A percentile compares a stretch with the other conserved stretches of the same genome.
phyloP scores from a whole-genome alignment of 2,797 vertebrate species.

The Naso thynnoides region DNA sequence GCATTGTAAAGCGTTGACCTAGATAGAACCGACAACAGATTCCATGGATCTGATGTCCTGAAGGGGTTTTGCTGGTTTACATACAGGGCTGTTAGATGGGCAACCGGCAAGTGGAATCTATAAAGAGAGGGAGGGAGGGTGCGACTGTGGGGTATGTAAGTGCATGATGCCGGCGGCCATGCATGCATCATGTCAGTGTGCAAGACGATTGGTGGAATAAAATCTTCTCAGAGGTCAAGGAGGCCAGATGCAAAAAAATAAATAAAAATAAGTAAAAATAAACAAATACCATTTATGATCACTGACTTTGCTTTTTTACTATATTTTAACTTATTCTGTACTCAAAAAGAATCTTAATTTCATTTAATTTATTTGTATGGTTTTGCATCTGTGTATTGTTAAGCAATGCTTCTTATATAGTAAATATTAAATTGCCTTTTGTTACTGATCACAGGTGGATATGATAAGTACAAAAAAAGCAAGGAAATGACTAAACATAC shows the following conservation, averaged over 20 bases:
- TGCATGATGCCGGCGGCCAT: slow-evolving; percentile 58
- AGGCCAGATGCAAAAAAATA: slow-evolving; percentile 61
- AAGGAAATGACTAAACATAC: background rate
- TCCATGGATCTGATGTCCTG: slow-evolving; percentile 84
- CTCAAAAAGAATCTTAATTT: background rate
- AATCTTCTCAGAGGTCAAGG: slow-evolving; percentile 60
- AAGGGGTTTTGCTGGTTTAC: slow-evolving; percentile 85
- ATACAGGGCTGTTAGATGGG: slow-evolving; percentile 81
- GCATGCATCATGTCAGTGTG: slow-evolving; percentile 59
- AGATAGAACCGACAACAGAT: slow-evolving; percentile 85
- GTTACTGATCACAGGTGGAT: background rate
- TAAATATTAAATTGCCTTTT: slow-evolving; percentile 11
- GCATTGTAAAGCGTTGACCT: slow-evolving; percentile 87
- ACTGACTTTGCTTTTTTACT: slow-evolving; percentile 23
- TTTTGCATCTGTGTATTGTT: background rate
- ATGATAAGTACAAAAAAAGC: background rate
- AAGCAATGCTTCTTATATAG: background rate
- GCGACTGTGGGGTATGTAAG: slow-evolving; percentile 43
- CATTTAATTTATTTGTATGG: background rate
- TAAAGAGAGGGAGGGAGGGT: slow-evolving; percentile 64
- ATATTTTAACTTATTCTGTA: slow-evolving; percentile 11
- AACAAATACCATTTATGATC: slow-evolving; percentile 25
- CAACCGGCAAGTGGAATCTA: slow-evolving; percentile 79
- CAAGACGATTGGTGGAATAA: slow-evolving; percentile 66
- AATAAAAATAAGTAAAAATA: too few species aligned